Evolutionary conservation across 2,113 vertebrate genomes (phyloP).

Genomic region (Abramis brama): DNA sequence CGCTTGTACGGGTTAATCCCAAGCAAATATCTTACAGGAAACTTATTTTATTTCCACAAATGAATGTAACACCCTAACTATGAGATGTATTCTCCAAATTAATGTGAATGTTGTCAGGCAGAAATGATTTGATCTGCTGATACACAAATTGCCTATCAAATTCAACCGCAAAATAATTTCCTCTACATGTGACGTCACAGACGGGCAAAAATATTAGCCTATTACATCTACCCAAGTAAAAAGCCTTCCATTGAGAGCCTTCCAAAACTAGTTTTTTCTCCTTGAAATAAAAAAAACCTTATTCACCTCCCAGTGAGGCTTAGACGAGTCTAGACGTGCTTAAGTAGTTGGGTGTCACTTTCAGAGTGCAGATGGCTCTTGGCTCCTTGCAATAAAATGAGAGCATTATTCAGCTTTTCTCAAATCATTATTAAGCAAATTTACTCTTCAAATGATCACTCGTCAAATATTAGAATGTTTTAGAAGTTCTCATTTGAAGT

Average conservation of each 20-base stretch:
- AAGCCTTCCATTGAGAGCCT: not conserved
- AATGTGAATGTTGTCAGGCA: conserved; percentile 34
- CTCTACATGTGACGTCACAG: conserved; percentile 21
- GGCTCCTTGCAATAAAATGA: conserved; percentile 4
- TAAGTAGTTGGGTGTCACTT: conserved; percentile 36
- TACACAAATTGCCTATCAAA: conserved; percentile 42
- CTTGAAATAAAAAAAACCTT: conserved; percentile 24
- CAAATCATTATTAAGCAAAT: not conserved
- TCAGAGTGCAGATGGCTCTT: conserved; percentile 29
- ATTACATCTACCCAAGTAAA: conserved; percentile 31
- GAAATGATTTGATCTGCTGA: conserved; percentile 40
- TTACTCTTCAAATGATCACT: not conserved
- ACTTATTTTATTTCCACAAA: not conserved
- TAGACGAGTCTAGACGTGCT: conserved; percentile 45
- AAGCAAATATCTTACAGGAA: not conserved
- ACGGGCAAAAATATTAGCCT: conserved; percentile 40
- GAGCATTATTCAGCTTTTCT: not conserved
- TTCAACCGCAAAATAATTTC: conserved; percentile 41
- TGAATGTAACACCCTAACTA: conserved; percentile 12
- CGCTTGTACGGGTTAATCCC: not conserved
- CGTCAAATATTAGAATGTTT: not conserved
- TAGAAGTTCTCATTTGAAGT: not conserved
- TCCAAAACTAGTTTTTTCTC: conserved; percentile 28
- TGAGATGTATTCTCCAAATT: conserved; percentile 21
- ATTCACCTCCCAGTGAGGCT: conserved; percentile 33